These are phyloP conservation scores for Pelecanoides urinatrix DNA, from an alignment of 2,113 vertebrate genomes.

Conservation along the genomic window DNA sequence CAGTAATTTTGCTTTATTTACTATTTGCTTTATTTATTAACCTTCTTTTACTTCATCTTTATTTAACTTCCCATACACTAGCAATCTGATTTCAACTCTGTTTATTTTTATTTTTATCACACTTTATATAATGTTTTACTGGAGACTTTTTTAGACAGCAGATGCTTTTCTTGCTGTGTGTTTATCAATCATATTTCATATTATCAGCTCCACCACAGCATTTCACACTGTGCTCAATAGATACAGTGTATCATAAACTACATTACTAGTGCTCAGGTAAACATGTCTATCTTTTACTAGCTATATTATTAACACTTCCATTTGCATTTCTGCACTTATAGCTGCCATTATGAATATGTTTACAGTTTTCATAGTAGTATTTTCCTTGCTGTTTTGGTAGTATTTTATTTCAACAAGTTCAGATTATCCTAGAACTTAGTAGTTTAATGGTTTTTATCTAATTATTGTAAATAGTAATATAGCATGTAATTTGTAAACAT, in stretches of 20 bases:
- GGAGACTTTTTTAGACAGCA: background rate
- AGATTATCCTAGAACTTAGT: background rate
- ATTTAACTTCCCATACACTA: background rate
- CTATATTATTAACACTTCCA: background rate
- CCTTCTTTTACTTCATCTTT: background rate
- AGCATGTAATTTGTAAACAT: background rate
- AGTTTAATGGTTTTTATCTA: background rate
- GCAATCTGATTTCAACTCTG: background rate
- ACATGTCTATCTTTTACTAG: background rate
- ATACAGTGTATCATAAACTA: background rate
- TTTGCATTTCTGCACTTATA: background rate
- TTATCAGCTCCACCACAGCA: background rate
- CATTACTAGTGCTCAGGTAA: background rate
- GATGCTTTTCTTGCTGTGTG: background rate
- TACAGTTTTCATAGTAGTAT: background rate
- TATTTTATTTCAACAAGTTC: background rate
- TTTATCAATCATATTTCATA: conserved; percentile 16
- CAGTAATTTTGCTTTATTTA: background rate
- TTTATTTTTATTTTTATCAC: background rate
- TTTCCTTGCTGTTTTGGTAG: background rate
- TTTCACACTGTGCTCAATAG: background rate
- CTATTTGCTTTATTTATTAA: background rate
- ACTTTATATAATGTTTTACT: background rate
- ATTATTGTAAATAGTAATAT: background rate
- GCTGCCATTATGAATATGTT: background rate